These are phyloP conservation scores for Forbesichthys papilliferus DNA, from an alignment of 2,113 vertebrate species.

Conservation along the genomic window DNA sequence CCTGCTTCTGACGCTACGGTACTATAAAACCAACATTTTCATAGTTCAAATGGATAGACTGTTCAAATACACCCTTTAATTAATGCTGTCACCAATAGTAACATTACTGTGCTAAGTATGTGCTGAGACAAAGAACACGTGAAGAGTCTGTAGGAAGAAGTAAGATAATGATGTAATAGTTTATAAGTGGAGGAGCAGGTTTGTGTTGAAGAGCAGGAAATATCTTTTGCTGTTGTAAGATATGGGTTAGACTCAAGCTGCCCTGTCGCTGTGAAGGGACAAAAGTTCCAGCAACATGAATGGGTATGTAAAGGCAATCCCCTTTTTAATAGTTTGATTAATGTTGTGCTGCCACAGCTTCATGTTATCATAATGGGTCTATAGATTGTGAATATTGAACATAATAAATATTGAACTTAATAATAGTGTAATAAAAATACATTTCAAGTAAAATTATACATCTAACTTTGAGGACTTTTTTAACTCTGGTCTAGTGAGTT, in stretches of 20 bases:
- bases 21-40: background rate
- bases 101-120: background rate
- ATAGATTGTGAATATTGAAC: background rate
- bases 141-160: background rate
- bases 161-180: constrained; percentile 29
- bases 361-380: background rate
- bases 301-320: constrained; percentile 37
- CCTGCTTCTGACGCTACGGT: background rate
- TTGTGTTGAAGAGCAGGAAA: constrained; percentile 76
- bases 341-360: background rate
- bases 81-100: background rate
- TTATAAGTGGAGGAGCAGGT: constrained; percentile 71
- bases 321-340: background rate
- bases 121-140: background rate
- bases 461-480: too few species aligned
- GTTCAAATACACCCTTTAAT: background rate
- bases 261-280: constrained; percentile 28
- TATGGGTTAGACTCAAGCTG: constrained; percentile 12
- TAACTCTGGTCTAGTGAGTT: too few species aligned
- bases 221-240: constrained; percentile 32
- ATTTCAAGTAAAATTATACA: too few species aligned
- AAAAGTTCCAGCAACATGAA: constrained; percentile 28
- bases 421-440: too few species aligned
- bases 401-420: too few species aligned
- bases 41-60: background rate